phyloP scores from a whole-genome alignment of 2,888 invertebrate species.

The Cataglyphis rosenhaueri region DNA sequence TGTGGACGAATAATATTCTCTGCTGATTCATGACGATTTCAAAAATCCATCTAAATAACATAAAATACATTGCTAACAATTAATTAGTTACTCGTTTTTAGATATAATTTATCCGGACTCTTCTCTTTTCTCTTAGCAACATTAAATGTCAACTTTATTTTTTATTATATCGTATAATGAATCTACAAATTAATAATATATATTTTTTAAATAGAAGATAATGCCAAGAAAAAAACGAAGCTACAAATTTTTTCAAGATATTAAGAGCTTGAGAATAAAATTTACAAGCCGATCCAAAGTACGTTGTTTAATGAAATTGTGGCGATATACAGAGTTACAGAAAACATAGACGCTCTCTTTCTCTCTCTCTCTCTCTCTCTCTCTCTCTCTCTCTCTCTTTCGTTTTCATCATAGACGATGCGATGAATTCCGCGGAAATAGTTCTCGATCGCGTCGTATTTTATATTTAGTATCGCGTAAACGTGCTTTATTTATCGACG shows the following conservation, averaged over 20 bases:
- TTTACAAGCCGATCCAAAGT: background rate
- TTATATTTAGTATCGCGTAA: conserved; percentile 8
- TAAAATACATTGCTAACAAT: conserved; percentile 2
- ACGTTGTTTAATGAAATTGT: conserved; percentile 29
- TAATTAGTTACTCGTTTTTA: conserved; percentile 25
- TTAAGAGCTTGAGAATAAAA: background rate
- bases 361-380: background rate
- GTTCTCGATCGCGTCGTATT: background rate
- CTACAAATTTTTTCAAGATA: background rate
- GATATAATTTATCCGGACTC: background rate
- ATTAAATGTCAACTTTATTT: background rate
- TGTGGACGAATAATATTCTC: conserved; percentile 48
- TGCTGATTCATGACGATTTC: conserved; percentile 45
- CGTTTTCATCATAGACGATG: background rate
- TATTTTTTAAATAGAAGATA: background rate
- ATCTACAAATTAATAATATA: background rate
- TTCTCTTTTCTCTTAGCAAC: background rate
- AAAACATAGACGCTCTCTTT: background rate
- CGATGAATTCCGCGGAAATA: background rate
- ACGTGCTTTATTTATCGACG: conserved; percentile 23
- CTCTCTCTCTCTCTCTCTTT: background rate
- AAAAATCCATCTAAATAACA: conserved; percentile 36
- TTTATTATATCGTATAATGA: background rate
- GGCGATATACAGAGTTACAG: background rate
- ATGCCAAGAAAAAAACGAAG: background rate